These are phyloP conservation scores for Premnoplex brunnescens DNA, from an alignment of 2,797 vertebrate species.

Conservation along the genomic window DNA sequence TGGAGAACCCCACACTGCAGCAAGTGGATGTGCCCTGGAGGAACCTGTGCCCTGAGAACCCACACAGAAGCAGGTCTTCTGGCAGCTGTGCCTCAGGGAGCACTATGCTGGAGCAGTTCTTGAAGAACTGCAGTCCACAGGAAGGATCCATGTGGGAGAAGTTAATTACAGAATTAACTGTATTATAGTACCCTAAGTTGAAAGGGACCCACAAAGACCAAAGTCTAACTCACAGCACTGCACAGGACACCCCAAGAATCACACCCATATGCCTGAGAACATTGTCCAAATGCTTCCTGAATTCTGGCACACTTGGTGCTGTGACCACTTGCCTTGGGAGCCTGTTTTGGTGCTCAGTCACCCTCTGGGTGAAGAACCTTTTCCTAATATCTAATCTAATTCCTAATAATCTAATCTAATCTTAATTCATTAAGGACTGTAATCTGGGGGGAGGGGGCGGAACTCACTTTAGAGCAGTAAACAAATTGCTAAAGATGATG, in stretches of 20 bases:
- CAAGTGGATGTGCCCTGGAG: not conserved
- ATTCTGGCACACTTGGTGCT: not conserved
- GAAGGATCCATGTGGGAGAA: not conserved
- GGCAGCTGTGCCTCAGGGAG: not conserved
- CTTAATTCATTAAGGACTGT: not conserved
- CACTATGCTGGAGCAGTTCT: not conserved
- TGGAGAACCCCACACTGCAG: not conserved
- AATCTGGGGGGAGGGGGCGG: not conserved
- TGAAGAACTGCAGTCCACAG: not conserved
- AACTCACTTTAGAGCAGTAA: not conserved
- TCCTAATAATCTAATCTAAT: not conserved
- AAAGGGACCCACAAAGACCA: not conserved
- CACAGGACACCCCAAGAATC: not conserved
- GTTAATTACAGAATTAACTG: not conserved
- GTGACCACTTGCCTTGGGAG: not conserved
- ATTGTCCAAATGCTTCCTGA: not conserved
- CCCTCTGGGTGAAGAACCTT: not conserved
- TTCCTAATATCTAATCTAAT: not conserved
- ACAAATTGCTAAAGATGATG: not conserved
- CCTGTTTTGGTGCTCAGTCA: too few relatives aligned
- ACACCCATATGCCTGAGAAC: not conserved
- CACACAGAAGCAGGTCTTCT: not conserved
- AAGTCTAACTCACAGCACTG: not conserved
- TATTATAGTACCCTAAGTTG: not conserved
- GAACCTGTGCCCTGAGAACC: not conserved